Evolutionary conservation across 2,797 vertebrate genomes (phyloP).

Genomic region (Limosa lapponica): DNA sequence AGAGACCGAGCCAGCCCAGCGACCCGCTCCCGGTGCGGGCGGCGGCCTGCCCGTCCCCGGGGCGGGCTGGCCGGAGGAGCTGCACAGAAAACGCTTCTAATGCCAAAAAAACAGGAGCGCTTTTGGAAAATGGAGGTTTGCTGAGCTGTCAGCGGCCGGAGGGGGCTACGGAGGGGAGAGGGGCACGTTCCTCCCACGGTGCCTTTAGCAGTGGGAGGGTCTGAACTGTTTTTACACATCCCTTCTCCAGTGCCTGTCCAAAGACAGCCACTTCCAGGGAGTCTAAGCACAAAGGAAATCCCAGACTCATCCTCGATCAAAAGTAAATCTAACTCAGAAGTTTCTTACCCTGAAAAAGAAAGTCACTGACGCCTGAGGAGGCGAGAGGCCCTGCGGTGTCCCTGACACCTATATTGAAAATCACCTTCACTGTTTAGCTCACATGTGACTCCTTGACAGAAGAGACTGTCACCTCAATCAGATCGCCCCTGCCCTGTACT

Average conservation of each 20-base stretch:
- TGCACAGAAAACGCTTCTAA: background rate
- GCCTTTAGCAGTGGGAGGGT: accelerated
- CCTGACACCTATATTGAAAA: background rate
- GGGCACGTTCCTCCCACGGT: accelerated
- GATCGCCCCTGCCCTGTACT: background rate
- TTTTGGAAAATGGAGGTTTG: accelerated
- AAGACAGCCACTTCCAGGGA: background rate
- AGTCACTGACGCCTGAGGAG: background rate
- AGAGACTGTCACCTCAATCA: background rate
- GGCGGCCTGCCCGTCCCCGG: background rate
- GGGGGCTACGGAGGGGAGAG: no score
- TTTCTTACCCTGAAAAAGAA: background rate
- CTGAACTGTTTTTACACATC: accelerated
- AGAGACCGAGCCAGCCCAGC: background rate
- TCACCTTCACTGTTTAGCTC: background rate
- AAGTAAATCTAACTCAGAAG: accelerated
- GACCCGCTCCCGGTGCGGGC: background rate
- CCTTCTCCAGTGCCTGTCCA: no score
- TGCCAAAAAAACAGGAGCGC: accelerated
- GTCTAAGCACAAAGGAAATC: background rate
- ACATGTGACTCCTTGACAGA: slow-evolving; percentile 40
- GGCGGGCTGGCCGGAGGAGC: accelerated
- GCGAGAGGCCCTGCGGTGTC: background rate
- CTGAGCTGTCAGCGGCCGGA: accelerated
- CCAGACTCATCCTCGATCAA: background rate